These are phyloP conservation scores for Acanthosepion lycidas DNA, from an alignment of 2,888 invertebrate genomes.

Conservation along the genomic window DNA sequence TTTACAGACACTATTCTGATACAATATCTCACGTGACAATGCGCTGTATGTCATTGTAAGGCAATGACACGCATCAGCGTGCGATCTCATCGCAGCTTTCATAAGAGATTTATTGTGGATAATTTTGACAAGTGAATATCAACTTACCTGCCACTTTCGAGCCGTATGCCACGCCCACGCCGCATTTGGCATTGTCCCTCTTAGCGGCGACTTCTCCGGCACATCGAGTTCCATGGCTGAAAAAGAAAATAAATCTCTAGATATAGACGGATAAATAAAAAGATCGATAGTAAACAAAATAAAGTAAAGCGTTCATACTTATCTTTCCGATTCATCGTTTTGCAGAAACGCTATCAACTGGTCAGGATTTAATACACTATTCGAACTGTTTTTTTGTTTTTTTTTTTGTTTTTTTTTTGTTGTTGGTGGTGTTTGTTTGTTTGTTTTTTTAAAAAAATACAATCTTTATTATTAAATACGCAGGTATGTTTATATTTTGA, in stretches of 20 bases:
- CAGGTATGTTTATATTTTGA: no score
- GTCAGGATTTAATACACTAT: no score
- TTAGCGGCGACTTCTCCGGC: conserved; percentile 99
- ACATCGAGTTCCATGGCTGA: conserved; percentile 96
- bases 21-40: conserved; percentile 2
- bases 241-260: conserved; percentile 62
- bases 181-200: conserved; percentile 97
- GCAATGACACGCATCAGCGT: not conserved
- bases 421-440: no score
- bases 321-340: no score
- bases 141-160: conserved; percentile 93
- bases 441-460: no score
- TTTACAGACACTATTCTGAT: not conserved
- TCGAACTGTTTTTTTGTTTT: no score
- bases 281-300: not conserved
- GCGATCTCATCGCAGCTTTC: not conserved
- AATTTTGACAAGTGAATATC: not conserved
- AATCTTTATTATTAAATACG: no score
- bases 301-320: no score
- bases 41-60: not conserved
- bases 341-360: no score
- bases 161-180: conserved; percentile 98
- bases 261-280: not conserved
- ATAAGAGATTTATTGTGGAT: not conserved
- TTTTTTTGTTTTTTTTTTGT: no score